Evolutionary conservation across 2,797 vertebrate species (phyloP), one percentile per base, ranked within the genome.

Genomic region (Jordanella pulchra): DNA sequence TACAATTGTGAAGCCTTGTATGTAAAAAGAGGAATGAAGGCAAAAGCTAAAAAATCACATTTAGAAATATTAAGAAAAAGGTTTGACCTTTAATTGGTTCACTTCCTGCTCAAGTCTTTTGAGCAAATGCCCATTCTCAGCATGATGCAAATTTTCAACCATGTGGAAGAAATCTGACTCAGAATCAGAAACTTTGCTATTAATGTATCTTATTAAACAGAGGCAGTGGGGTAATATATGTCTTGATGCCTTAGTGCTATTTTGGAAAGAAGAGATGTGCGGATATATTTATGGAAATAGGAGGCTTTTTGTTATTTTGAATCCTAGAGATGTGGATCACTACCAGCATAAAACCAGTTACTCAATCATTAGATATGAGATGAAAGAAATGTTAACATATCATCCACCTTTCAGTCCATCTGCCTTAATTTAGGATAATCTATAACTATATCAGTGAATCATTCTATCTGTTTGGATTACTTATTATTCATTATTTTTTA

Each of bases 331-430:
- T 10, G 73, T 51, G 47, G 42, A 47, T 83, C 78, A 72, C 32
- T 48, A 47, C 53, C 73, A 73, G 67, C 74, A 18, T 56, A 67
- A 64, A 64, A 3, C 58, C 28, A 60, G 25, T 67, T 65, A 73
- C 65, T 71, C 65, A 80, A 39, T 71, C 75, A 75, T 78, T 76
- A 25, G 65, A 78, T 72, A 47, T 45, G 72, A 47, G 65, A 56
- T 30, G 67, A 70, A 75, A 71, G 67, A 82, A 77, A 80, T 68
- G 54, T 60, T 65, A 45, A 44, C 68, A 39, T 60, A 15, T 63
- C 39, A 45, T 5, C 51, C 47, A 42, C 35, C 35, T 42, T 25
- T 23, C 4, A 39, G 14, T 13, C 25, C 2, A 63, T 42, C 42
- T 63, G 25, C 25, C 12, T n/a, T 63, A 3, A 63, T 63, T 63